Percentiles rank a stretch among this genome's conserved stretches.
Conservation (phyloP, 2,113 vertebrate genomes). For the Monarcha castaneiventris region DNA sequence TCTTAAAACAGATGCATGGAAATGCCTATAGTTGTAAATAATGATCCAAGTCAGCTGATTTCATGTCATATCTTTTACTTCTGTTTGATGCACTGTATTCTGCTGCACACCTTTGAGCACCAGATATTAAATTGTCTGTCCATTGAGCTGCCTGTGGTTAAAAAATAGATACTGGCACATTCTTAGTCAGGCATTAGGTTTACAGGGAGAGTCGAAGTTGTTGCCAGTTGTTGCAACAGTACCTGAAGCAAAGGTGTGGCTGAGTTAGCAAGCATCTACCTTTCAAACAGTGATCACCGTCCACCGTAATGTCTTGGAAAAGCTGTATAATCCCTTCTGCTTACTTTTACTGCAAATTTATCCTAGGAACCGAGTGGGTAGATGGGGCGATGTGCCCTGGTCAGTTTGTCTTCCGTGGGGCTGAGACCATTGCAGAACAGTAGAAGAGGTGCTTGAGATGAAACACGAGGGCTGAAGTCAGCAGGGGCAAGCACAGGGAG, state of each 20-base stretch:
- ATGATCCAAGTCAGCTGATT: background rate
- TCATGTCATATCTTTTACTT: background rate
- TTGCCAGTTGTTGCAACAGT: background rate
- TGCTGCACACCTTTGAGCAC: background rate
- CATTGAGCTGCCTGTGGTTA: background rate
- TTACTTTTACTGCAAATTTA: background rate
- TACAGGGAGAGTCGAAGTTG: background rate
- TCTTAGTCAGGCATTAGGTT: background rate
- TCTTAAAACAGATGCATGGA: background rate
- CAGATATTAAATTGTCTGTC: background rate
- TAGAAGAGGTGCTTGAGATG: background rate
- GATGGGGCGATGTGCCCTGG: background rate
- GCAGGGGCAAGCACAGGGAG: background rate
- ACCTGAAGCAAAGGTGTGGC: background rate
- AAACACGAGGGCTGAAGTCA: background rate
- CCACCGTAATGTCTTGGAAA: background rate
- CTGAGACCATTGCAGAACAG: background rate
- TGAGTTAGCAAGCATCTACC: background rate
- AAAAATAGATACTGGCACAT: background rate
- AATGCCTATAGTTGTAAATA: background rate
- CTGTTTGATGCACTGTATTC: background rate
- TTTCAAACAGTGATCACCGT: background rate
- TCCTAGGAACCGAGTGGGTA: conserved; percentile 2
- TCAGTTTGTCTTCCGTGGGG: background rate
- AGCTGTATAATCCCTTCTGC: background rate